These are phyloP conservation scores for Platerodrilus igneus DNA, from an alignment of 2,888 invertebrate genomes.

Conservation along the genomic window DNA sequence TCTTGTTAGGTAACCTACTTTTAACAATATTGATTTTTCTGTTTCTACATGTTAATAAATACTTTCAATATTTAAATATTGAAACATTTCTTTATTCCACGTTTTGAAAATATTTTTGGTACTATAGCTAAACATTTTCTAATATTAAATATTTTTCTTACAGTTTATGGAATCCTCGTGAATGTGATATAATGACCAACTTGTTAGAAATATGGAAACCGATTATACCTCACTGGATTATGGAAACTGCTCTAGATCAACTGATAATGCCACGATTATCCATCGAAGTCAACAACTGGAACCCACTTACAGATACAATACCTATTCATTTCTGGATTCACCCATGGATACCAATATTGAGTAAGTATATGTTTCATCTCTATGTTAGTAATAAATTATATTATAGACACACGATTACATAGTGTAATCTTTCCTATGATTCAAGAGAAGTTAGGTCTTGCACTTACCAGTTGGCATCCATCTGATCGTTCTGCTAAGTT, in stretches of 20 bases:
- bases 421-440: slow-evolving; percentile 78
- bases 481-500: slow-evolving; percentile 88
- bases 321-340: slow-evolving; percentile 97
- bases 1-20: too few species aligned
- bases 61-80: too few species aligned
- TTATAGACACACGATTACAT: slow-evolving; percentile 42
- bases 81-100: slow-evolving; percentile 12
- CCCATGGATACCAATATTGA: slow-evolving; percentile 89
- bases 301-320: slow-evolving; percentile 89
- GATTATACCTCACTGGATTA: slow-evolving; percentile 76
- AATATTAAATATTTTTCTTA: slow-evolving; percentile 15
- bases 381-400: too few species aligned
- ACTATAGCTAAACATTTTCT: background rate
- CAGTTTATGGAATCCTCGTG: slow-evolving; percentile 78
- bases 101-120: background rate
- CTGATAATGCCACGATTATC: slow-evolving; percentile 71
- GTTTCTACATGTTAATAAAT: too few species aligned
- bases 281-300: slow-evolving; percentile 83
- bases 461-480: slow-evolving; percentile 92
- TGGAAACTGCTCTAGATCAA: slow-evolving; percentile 77
- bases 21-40: too few species aligned
- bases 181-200: slow-evolving; percentile 71
- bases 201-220: slow-evolving; percentile 78
- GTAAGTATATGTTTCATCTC: too few species aligned
- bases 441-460: slow-evolving; percentile 83